Percentiles rank a stretch among this genome's conserved stretches.
Evolutionary conservation across 2,888 invertebrate genomes (phyloP).

Genomic region (Phorcus lineatus): DNA sequence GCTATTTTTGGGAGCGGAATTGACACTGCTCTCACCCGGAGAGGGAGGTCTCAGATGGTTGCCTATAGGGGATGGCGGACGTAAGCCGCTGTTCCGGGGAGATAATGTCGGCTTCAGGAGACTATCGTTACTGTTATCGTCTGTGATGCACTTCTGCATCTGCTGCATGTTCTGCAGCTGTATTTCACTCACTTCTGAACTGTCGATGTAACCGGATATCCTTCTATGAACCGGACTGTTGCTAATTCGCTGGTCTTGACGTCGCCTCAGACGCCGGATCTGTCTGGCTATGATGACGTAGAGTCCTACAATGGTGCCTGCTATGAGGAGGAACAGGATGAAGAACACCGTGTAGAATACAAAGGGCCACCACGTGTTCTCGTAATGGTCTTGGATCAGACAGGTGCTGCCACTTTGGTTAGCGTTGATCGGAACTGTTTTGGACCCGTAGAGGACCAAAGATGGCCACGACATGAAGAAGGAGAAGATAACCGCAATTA

Average conservation of each 20-base stretch:
- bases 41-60: not conserved
- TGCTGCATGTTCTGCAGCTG: no score
- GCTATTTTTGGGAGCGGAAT: no score
- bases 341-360: constrained; percentile 48
- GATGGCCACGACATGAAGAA: constrained; percentile 51
- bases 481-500: constrained; percentile 44
- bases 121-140: no score
- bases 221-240: not conserved
- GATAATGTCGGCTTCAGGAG: not conserved
- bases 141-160: no score
- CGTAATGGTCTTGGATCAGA: constrained; percentile 41
- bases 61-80: not conserved
- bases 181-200: not conserved
- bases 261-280: constrained; percentile 1
- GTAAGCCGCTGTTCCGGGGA: not conserved
- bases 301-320: constrained; percentile 43
- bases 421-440: constrained; percentile 26
- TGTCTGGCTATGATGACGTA: constrained; percentile 47
- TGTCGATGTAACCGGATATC: not conserved
- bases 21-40: no score
- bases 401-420: constrained; percentile 46
- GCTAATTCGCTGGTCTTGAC: constrained; percentile 14
- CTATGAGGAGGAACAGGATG: constrained; percentile 37
- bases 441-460: constrained; percentile 55
- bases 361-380: constrained; percentile 40